Evolutionary conservation across 2,888 invertebrate genomes (phyloP).

Genomic region (Panorpa germanica): DNA sequence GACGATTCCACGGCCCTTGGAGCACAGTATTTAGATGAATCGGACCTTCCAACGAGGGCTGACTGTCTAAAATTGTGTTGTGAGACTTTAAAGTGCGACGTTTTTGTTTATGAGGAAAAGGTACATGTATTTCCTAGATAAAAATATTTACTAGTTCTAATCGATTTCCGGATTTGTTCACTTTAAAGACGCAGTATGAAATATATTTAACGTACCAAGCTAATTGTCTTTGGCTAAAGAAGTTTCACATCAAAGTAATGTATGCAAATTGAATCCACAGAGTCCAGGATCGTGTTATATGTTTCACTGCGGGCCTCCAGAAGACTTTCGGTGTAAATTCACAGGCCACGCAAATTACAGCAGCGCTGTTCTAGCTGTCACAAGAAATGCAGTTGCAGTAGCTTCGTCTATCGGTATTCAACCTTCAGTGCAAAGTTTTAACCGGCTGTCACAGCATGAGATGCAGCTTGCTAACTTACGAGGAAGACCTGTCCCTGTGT

Average conservation of each 20-base stretch:
- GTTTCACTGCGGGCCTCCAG: conserved; percentile 77
- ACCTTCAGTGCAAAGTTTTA: conserved; percentile 16
- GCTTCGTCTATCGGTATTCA: conserved; percentile 5
- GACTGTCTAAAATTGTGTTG: conserved; percentile 79
- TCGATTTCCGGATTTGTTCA: too few species aligned
- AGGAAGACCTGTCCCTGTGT: too few species aligned
- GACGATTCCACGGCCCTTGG: conserved; percentile 78
- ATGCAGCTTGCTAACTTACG: conserved; percentile 23
- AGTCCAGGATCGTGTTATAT: conserved; percentile 76
- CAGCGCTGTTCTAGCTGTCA: conserved; percentile 61
- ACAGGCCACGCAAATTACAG: conserved; percentile 76
- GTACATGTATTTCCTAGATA: conserved; percentile 23
- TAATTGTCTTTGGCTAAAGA: conserved; percentile 2
- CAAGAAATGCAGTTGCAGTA: conserved; percentile 24
- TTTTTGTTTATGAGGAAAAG: conserved; percentile 85
- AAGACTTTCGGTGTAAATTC: conserved; percentile 85
- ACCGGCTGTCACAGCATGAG: conserved; percentile 24
- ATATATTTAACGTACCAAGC: neutral
- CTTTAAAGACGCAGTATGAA: too few species aligned
- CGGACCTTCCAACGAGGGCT: conserved; percentile 58
- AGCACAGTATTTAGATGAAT: conserved; percentile 72
- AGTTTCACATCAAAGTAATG: neutral
- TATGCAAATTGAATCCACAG: conserved; percentile 30
- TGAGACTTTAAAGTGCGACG: conserved; percentile 71
- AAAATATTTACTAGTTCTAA: too few species aligned